Percentiles rank a stretch among this genome's conserved stretches.
Conservation (phyloP, 2,888 invertebrate species). For the Epistrophe grossulariae region DNA sequence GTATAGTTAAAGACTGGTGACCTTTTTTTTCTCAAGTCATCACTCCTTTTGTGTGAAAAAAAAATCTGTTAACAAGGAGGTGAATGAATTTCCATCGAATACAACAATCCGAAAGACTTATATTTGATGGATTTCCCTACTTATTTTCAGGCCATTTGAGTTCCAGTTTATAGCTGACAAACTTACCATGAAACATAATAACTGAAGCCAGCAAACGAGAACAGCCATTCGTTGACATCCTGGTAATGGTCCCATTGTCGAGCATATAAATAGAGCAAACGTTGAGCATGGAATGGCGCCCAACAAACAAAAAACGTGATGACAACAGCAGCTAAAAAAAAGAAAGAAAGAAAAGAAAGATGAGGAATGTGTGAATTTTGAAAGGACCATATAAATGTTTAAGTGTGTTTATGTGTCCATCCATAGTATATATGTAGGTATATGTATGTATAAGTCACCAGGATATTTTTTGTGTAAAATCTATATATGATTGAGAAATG, state of each 20-base stretch:
- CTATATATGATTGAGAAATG: constrained; percentile 34
- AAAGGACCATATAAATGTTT: constrained; percentile 15
- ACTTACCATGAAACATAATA: constrained; percentile 89
- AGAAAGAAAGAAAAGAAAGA: constrained; percentile 10
- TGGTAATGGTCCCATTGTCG: constrained; percentile 86
- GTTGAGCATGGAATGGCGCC: constrained; percentile 97
- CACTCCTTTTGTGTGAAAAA: constrained; percentile 19
- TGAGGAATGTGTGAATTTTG: constrained; percentile 18
- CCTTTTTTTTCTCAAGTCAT: constrained; percentile 23
- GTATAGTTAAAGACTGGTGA: neutral
- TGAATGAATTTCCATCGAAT: constrained; percentile 40
- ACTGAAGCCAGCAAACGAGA: constrained; percentile 90
- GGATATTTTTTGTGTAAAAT: constrained; percentile 3
- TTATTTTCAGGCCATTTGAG: constrained; percentile 31
- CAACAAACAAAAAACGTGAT: constrained; percentile 97
- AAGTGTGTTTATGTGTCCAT: neutral
- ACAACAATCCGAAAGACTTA: neutral
- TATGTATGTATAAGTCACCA: neutral
- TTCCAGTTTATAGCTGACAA: neutral
- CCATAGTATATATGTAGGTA: too few relatives aligned
- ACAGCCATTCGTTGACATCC: constrained; percentile 91
- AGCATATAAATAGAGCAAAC: constrained; percentile 92
- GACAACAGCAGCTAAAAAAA: constrained; percentile 92
- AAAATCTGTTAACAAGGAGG: neutral
- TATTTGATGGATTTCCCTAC: constrained; percentile 5